phyloP scores from a whole-genome alignment of 1,140 invertebrate genomes.

The Monochamus saltuarius region DNA sequence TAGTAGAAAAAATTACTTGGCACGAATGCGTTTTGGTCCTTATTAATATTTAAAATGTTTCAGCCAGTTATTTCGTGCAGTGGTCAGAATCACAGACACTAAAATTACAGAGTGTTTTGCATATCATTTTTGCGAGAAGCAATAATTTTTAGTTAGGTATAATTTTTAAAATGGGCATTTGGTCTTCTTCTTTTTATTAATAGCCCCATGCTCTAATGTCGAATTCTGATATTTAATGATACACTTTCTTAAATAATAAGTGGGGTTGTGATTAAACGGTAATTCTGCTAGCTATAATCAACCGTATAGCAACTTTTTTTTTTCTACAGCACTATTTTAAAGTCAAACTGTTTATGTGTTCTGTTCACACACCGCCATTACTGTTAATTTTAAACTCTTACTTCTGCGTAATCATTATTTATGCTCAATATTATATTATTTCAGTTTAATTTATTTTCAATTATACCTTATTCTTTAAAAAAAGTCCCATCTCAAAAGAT shows the following conservation, averaged over 20 bases:
- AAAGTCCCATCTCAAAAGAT: conserved; percentile 17
- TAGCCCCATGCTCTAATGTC: conserved; percentile 33
- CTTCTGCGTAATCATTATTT: conserved; percentile 14
- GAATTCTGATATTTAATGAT: conserved; percentile 34
- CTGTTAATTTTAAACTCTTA: conserved; percentile 12
- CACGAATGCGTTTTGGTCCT: conserved; percentile 46
- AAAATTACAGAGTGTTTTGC: conserved; percentile 49
- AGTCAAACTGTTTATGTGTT: conserved; percentile 5
- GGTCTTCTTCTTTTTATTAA: conserved; percentile 32
- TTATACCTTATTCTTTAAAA: conserved; percentile 2
- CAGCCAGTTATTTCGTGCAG: conserved; percentile 40
- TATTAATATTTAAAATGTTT: conserved; percentile 47
- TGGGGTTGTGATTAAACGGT: conserved; percentile 31
- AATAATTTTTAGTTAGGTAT: conserved; percentile 48
- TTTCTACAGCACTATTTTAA: conserved; percentile 8
- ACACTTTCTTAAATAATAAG: conserved; percentile 33
- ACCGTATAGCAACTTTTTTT: conserved; percentile 19
- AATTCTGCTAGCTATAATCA: conserved; percentile 28
- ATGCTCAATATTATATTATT: conserved; percentile 10
- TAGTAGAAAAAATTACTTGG: conserved; percentile 39
- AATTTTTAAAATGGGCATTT: conserved; percentile 42
- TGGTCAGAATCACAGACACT: conserved; percentile 44
- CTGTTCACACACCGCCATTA: conserved; percentile 8
- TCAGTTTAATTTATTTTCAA: conserved; percentile 18
- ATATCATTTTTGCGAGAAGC: conserved; percentile 48